Conservation (phyloP, 2,888 invertebrate species). For the Hirtodrosophila cameraria region DNA sequence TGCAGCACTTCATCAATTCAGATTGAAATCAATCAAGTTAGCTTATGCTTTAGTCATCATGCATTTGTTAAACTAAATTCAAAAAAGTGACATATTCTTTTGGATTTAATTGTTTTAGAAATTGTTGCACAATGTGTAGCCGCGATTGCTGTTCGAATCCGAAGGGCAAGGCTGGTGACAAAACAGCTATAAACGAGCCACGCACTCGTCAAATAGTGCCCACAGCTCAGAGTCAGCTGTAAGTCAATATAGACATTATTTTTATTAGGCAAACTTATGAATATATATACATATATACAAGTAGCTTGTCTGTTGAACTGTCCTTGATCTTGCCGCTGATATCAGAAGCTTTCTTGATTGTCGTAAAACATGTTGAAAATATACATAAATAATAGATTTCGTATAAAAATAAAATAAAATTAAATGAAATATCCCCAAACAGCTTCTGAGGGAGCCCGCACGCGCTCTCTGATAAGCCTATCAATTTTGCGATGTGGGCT, state of each 20-base stretch:
- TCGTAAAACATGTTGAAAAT: neutral
- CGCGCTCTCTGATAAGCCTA: constrained; percentile 26
- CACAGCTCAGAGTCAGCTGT: constrained; percentile 24
- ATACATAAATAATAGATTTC: constrained; percentile 15
- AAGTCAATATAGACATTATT: constrained; percentile 3
- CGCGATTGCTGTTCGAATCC: constrained; percentile 47
- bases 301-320: constrained; percentile 16
- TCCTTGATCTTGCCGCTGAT: constrained; percentile 68
- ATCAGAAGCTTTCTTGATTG: constrained; percentile 17
- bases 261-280: no score
- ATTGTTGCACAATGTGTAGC: constrained; percentile 29
- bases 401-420: no score
- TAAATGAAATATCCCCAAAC: no score
- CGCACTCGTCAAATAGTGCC: neutral
- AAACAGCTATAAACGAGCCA: constrained; percentile 1
- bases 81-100: neutral
- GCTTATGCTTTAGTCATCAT: neutral
- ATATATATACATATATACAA: neutral
- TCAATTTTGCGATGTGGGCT: constrained; percentile 42
- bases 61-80: neutral
- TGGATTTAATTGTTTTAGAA: neutral
- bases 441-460: constrained; percentile 9
- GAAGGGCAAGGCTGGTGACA: constrained; percentile 35
- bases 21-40: neutral
- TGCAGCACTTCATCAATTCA: no score